Base-by-base conservation (phyloP, 2,797 vertebrate species). In the Aphelocoma californica region DNA sequence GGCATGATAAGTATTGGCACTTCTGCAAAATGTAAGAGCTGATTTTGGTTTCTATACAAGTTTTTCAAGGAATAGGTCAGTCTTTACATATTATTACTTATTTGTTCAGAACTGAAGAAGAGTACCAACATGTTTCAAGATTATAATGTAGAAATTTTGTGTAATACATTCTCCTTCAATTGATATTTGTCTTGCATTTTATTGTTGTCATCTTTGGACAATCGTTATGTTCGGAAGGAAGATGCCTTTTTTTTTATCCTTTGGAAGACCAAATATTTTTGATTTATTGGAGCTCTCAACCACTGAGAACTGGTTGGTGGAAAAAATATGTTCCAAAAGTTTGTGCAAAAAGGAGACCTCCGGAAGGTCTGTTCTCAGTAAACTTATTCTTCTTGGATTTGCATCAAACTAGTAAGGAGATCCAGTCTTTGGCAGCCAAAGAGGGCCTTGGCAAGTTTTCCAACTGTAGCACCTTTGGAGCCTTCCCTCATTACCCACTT, bases 401-500 rank as follows among this genome's bases (percentile, higher is more conserved):
- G 71, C 73, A 98, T 86, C 90, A 99, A 96, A 54, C 54, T 61
- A 83, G 93, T 95, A 54, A 99, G 97, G 65, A 99, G 97, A n/a
- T 99, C 98, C 42, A 94, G 92, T 86, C 98, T 98, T 31, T 96
- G 88, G 73, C 86, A 97, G 57, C 95, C 94, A 5, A 97, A 91
- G n/a, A 99, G 98, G 3, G 99, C 98, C 10, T 9, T 89, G 77
- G 98, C 99, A 40, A 99, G 98, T 86, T 98, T 99, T 20, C 99
- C 99, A 56, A 99, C 94, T 0, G 98, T 99, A 74, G 98, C 98
- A 8, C 99, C 98, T 45, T 98, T 97, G 21, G 93, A 97, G 64
- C 99, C 99, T 92, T 99, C 98, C 92, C 98, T 98, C 99, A 99
- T 99, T 87, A 86, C 97, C 99, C 99, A 99, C 73, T 95, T 98